Conservation (phyloP, 2,888 invertebrate species). For the Junonia oenone region DNA sequence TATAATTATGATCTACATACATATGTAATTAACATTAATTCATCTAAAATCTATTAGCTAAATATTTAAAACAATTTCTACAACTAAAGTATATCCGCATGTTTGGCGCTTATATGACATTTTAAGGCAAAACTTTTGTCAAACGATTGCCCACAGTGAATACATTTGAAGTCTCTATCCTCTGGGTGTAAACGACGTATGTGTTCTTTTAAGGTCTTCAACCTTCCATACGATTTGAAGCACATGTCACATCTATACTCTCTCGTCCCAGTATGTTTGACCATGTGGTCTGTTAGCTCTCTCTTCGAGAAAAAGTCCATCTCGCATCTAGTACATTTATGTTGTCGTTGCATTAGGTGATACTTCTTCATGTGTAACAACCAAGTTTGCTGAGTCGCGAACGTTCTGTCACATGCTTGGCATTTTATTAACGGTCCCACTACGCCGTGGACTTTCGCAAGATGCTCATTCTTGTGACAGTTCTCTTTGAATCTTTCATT, state of each 20-base stretch:
- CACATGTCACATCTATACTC: slow-evolving; percentile 57
- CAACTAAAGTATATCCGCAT: slow-evolving; percentile 4
- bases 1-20: not conserved
- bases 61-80: not conserved
- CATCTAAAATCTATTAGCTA: not conserved
- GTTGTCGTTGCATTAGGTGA: slow-evolving; percentile 53
- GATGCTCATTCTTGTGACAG: slow-evolving; percentile 41
- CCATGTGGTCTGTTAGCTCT: slow-evolving; percentile 40
- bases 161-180: slow-evolving; percentile 35
- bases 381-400: slow-evolving; percentile 34
- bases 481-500: slow-evolving; percentile 41
- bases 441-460: slow-evolving; percentile 42
- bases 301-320: slow-evolving; percentile 43
- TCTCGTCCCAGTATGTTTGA: slow-evolving; percentile 57
- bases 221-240: slow-evolving; percentile 43
- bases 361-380: slow-evolving; percentile 43
- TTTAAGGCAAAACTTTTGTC: slow-evolving; percentile 45
- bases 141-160: slow-evolving; percentile 42
- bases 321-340: slow-evolving; percentile 56
- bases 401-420: slow-evolving; percentile 42
- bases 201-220: slow-evolving; percentile 49
- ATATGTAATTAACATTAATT: not conserved
- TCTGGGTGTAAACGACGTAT: slow-evolving; percentile 35
- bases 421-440: slow-evolving; percentile 38
- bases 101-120: slow-evolving; percentile 35